Base-by-base conservation (phyloP, 2,888 invertebrate species). In the Drosophila eohydei region DNA sequence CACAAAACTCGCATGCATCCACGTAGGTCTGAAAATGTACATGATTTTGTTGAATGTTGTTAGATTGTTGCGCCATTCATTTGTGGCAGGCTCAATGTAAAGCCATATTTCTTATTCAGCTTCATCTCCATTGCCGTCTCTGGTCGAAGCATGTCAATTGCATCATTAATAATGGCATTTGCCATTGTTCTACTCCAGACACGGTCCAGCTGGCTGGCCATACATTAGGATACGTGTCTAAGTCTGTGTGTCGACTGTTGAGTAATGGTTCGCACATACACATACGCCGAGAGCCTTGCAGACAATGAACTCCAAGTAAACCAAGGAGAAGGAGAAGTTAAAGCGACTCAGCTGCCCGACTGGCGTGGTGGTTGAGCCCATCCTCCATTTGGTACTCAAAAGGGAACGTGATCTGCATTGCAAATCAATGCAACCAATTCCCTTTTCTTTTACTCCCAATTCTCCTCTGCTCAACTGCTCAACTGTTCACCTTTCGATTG, bases 141-240 rank as follows among this genome's bases (percentile, higher is more conserved):
- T 50, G 30, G 68, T 38, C 50, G 46, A 50, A 68, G 71, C 85
- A 76, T 76, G 88, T 84, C 86, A 88, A 89, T 82, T 89, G 83
- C 85, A 73, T 80, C 86, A 88, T 87, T 89, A 85, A 86, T 89
- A 89, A 86, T 73, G 74, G 68, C 64, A 76, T 78, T 80, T 69
- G 62, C 57, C 64, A 64, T n/a, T 69, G 58, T 65, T 52, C 59
- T 54, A 34, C 43, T 54, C 16, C 32, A 54, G 38, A 21, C 43
- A 30, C 44, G 28, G 56, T 50, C 43, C 50, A 50, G 38, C 43
- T 57, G 64, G 48, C 52, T 50, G 48, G 26, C 54, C 55, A 41
- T 71, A 63, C 76, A 67, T 75, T 63, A 71, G 64, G 26, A 48
- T 54, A 75, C 77, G 65, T 80, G 71, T 46, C 46, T 48, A 68